Percentiles rank a stretch among this genome's conserved stretches.
Conservation (phyloP, 2,797 vertebrate species). For the Coendou prehensilis region DNA sequence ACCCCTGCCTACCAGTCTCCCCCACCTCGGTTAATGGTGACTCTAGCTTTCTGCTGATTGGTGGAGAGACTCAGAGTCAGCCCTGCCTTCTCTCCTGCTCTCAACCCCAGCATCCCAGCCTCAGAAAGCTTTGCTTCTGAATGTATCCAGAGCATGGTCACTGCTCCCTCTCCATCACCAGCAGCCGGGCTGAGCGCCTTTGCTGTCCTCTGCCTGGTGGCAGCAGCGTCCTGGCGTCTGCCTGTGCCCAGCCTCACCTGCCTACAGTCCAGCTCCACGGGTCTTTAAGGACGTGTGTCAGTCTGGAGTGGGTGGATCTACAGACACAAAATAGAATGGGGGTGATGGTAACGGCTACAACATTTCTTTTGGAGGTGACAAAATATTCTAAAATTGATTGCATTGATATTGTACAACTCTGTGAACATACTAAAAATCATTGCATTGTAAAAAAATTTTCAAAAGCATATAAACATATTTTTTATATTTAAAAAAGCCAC, state of each 20-base stretch:
- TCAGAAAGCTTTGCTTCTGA: neutral
- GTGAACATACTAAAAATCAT: neutral
- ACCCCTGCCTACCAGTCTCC: no score
- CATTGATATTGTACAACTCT: neutral
- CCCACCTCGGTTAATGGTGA: neutral
- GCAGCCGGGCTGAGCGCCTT: neutral
- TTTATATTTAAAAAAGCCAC: neutral
- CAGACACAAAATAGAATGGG: neutral
- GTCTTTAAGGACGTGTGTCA: neutral
- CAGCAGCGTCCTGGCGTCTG: neutral
- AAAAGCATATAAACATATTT: neutral
- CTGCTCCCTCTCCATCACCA: neutral
- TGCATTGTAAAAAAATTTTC: neutral
- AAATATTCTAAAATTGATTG: neutral
- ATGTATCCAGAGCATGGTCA: neutral
- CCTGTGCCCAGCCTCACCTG: neutral
- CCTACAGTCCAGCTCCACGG: neutral
- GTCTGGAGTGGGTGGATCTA: neutral
- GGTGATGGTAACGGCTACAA: neutral
- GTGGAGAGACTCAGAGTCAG: neutral
- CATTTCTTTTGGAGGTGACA: neutral
- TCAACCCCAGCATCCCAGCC: neutral
- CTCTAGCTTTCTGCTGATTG: neutral
- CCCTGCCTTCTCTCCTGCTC: neutral
- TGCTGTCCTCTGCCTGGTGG: fast-evolving